Evolutionary conservation across 2,888 invertebrate species (phyloP), one percentile per base, ranked within the genome.

Genomic region (Erebia aethiops): DNA sequence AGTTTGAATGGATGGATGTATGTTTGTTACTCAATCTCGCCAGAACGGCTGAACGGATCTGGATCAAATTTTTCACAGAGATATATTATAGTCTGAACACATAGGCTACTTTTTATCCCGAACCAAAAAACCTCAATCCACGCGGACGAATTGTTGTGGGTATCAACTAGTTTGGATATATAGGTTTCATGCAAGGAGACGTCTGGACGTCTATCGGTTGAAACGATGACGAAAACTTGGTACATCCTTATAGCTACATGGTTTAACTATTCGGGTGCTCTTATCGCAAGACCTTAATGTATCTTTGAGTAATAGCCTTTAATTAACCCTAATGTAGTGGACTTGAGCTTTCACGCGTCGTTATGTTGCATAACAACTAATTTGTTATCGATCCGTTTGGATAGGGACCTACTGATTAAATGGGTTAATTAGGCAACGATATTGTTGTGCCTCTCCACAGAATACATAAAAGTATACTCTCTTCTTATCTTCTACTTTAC

Each of bases 291-390:
- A 43, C 46, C 61, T n/a, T 52, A 60, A 11, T 43, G 18, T 62
- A 2, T 57, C 66, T 58, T 46, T 67, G 57, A 57, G 46, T 49
- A 78, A 84, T 83, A 82, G 78, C 77, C 76, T 77, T 80, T 85
- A 83, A 86, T 86, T 82, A 84, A 82, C 79, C 66, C 77, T 82
- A 80, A 81, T 78, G 79, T n/a, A n/a, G n/a, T 78, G 79, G 77
- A 81, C 79, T 79, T 76, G 78, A 79, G 73, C 73, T 74, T 70
- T 66, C 60, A 64, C 71, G 70, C 71, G 67, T 69, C 70, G 70
- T 61, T 65, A 73, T 41, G 21, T 58, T 57, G 8, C 49, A 49
- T 62, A 76, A 69, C 43, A 69, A 61, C 66, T 71, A 67, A 62
- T 52, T 58, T 35, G 67, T 71, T 62, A 68, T 54, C 51, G 52